phyloP scores from a whole-genome alignment of 2,797 vertebrate species.

The Argyrosomus regius region DNA sequence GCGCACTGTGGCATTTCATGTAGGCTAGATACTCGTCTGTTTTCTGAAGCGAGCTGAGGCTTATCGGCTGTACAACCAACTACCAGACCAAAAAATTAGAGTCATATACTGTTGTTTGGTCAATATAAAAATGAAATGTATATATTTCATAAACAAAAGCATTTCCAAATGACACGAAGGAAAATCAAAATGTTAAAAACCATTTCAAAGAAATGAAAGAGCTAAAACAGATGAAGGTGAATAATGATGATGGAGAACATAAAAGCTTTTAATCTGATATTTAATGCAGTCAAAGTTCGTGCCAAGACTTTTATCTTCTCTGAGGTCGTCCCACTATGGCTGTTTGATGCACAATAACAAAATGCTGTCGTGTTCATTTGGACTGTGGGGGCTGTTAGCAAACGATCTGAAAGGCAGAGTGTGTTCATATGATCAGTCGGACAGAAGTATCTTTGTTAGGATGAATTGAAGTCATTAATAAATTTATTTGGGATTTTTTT shows the following conservation, averaged over 20 bases:
- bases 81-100: not conserved
- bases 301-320: not conserved
- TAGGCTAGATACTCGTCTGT: conserved; percentile 28
- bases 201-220: conserved; percentile 8
- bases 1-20: conserved; percentile 49
- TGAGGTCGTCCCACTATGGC: not conserved
- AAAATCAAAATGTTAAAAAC: conserved; percentile 2
- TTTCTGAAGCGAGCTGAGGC: conserved; percentile 45
- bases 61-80: conserved; percentile 48
- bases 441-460: not conserved
- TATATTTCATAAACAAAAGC: conserved; percentile 5
- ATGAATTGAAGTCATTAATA: not conserved
- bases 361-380: not conserved
- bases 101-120: not conserved
- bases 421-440: too few species aligned
- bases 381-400: conserved; percentile 1
- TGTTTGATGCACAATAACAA: not conserved
- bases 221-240: conserved; percentile 4
- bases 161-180: not conserved
- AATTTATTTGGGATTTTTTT: not conserved
- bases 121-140: not conserved
- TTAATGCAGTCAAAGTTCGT: not conserved
- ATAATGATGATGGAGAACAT: not conserved
- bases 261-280: not conserved
- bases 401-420: too few species aligned